phyloP scores from a whole-genome alignment of 2,888 invertebrate genomes.

The Monochamus alternatus region DNA sequence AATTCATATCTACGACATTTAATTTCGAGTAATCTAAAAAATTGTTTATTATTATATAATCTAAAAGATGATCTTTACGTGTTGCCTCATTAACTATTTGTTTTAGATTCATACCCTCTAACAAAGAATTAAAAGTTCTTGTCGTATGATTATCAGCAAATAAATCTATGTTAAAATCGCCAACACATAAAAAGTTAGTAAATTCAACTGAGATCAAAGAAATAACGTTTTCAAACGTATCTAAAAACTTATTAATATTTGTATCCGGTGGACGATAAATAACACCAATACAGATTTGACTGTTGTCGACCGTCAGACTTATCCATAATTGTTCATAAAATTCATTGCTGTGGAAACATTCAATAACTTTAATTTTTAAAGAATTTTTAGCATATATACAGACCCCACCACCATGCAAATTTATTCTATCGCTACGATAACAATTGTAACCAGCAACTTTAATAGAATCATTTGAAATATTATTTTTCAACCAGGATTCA shows the following conservation, averaged over 20 bases:
- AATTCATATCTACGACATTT: slow-evolving; percentile 13
- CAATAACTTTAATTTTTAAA: slow-evolving; percentile 1
- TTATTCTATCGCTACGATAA: not conserved
- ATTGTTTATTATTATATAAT: slow-evolving; percentile 18
- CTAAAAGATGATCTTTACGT: not conserved
- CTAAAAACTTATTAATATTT: slow-evolving; percentile 10
- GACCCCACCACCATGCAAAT: not conserved
- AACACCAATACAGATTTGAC: not conserved
- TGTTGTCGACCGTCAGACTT: not conserved
- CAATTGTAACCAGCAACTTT: not conserved
- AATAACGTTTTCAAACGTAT: slow-evolving; percentile 13
- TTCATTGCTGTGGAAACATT: not conserved
- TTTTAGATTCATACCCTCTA: slow-evolving; percentile 2
- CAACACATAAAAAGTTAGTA: slow-evolving; percentile 10
- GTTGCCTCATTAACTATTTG: slow-evolving; percentile 19
- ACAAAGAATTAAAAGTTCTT: slow-evolving; percentile 9
- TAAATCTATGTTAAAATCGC: not conserved
- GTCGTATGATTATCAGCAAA: not conserved
- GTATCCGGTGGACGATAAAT: not conserved
- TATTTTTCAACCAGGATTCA: not conserved
- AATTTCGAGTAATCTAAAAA: slow-evolving; percentile 11
- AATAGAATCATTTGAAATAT: not conserved
- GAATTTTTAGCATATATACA: not conserved
- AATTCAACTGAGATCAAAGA: slow-evolving; percentile 4
- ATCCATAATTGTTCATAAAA: not conserved